Evolutionary conservation across 2,888 invertebrate genomes (phyloP), one percentile per base, ranked within the genome.

Genomic region (Argyresthia albistria): DNA sequence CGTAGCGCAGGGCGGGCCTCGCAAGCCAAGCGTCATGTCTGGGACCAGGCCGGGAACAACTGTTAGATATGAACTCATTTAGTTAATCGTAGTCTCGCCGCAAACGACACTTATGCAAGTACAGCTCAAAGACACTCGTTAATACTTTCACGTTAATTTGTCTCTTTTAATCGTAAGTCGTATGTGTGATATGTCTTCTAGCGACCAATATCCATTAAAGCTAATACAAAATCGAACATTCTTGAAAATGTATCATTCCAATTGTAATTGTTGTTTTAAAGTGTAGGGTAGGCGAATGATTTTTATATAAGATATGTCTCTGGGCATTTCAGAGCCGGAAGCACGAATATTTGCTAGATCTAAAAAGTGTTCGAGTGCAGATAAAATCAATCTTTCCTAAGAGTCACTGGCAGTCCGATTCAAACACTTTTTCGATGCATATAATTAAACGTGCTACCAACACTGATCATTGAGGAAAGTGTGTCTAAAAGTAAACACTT

Each of bases 11-110:
- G 12, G 37, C 36, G 48, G 9, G 48, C 37, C 14, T 14, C 12
- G 48, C 36, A 76, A 71, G 11, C 64, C 64, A 82, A 80, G 82
- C 83, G 87, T 87, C 87, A 84, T 83, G 86, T 88, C 87, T 87
- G 84, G 88, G 88, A 88, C 88, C 88, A 88, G 78, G 75, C 75
- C 70, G 88, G 87, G 88, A 88, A 86, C 88, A 87, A 88, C 25
- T 80, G 72, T 82, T 86, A 87, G 80, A 76, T 82, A 77, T 70
- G 76, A 75, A 70, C 69, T 81, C 79, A 77, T 76, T 80, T 83
- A 84, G 81, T 70, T 78, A 74, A 74, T 65, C 65, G 77, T 73
- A 67, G 58, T 67, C 73, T 77, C 74, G 75, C 66, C 58, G 66
- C 73, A 54, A 57, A 57, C 67, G 60, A 66, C 68, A 73, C 69